phyloP scores from a whole-genome alignment of 2,113 vertebrate species.

The Corythornis madagascariensis region DNA sequence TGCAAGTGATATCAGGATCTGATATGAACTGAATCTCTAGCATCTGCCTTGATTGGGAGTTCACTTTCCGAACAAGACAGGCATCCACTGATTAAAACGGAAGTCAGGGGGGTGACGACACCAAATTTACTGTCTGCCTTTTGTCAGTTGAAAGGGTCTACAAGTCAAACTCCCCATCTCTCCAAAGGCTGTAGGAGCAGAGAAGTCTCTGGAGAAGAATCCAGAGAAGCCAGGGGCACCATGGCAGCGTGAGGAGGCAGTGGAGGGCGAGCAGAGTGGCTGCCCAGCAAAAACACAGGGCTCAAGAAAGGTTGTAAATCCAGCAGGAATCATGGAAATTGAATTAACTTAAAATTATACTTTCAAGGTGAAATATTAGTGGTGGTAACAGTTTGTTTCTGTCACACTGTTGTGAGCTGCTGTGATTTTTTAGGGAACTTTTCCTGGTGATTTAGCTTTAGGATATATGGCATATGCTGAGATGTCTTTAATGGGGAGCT shows the following conservation, averaged over 20 bases:
- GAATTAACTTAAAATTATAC: constrained; percentile 39
- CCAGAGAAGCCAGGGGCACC: fast-evolving
- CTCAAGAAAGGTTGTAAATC: constrained; percentile 27
- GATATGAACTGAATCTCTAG: neutral
- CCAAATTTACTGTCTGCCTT: neutral
- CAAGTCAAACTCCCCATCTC: neutral
- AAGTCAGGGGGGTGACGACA: neutral
- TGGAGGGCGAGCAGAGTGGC: neutral
- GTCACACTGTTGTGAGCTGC: neutral
- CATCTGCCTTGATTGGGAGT: neutral
- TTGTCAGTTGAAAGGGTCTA: neutral
- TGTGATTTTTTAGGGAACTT: constrained; percentile 54
- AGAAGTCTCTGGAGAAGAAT: neutral
- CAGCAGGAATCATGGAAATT: neutral
- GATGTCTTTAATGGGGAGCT: neutral
- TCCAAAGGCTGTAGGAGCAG: neutral
- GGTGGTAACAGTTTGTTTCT: constrained; percentile 9
- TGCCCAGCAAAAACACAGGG: neutral
- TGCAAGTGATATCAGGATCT: neutral
- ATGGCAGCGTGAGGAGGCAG: neutral
- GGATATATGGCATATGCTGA: neutral
- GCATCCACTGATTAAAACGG: constrained; percentile 8
- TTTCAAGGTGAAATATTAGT: constrained; percentile 31
- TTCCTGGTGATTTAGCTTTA: constrained; percentile 7
- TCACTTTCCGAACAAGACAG: neutral